Conservation (phyloP, 2,113 vertebrate genomes). For the Asarcornis scutulata region DNA sequence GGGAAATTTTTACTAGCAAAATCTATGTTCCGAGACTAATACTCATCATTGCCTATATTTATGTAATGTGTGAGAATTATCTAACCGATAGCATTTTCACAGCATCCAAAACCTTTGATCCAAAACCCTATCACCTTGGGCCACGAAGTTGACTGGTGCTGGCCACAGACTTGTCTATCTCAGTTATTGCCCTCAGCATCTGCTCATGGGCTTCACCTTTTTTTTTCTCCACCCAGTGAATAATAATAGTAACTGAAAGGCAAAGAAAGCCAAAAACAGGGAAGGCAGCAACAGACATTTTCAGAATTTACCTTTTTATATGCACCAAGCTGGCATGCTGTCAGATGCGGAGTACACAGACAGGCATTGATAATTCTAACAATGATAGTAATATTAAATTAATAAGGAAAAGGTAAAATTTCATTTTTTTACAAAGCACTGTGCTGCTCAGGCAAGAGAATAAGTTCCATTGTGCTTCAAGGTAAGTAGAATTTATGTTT, state of each 20-base stretch:
- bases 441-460: background rate
- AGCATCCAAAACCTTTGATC: background rate
- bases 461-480: background rate
- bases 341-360: background rate
- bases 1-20: background rate
- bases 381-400: background rate
- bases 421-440: background rate
- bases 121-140: background rate
- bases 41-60: background rate
- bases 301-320: background rate
- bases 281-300: background rate
- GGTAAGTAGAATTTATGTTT: background rate
- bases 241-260: background rate
- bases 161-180: background rate
- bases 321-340: fast-evolving
- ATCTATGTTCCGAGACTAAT: background rate
- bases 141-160: background rate
- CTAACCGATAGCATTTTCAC: background rate
- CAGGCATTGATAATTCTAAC: background rate
- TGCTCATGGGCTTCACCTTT: no score
- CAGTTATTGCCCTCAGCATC: no score
- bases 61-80: background rate
- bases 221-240: no score
- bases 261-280: background rate
- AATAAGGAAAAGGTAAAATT: background rate